Percentiles rank a stretch among this genome's conserved stretches.
phyloP scores from a whole-genome alignment of 1,140 invertebrate species.

The Diuraphis noxia region DNA sequence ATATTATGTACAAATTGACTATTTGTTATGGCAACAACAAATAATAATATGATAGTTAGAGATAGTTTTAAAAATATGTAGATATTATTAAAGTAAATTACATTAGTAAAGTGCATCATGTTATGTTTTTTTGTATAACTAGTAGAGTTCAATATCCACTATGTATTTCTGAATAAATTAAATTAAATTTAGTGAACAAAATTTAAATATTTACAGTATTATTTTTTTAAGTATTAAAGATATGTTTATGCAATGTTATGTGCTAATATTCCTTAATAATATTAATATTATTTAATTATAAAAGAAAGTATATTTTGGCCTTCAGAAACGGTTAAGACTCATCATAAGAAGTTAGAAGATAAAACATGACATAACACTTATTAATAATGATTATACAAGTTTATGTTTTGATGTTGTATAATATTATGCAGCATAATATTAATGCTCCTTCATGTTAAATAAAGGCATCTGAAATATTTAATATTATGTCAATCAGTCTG shows the following conservation, averaged over 20 bases:
- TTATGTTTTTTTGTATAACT: not conserved
- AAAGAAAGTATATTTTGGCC: not conserved
- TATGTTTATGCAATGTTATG: not conserved
- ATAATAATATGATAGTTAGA: not conserved
- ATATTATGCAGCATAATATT: conserved; percentile 28
- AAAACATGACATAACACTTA: not conserved
- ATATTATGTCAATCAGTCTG: conserved; percentile 42
- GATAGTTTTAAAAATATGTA: not conserved
- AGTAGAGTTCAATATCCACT: not conserved
- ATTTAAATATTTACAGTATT: not conserved
- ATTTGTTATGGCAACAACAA: not conserved
- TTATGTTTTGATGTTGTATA: not conserved
- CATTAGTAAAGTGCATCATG: not conserved
- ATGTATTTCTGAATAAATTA: not conserved
- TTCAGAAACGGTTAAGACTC: conserved; percentile 38
- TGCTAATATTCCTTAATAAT: not conserved
- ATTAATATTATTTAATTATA: not conserved
- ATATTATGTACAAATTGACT: not conserved
- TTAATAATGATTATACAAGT: not conserved
- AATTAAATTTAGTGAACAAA: not conserved
- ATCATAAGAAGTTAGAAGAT: conserved; percentile 39
- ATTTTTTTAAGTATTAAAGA: not conserved
- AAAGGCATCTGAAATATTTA: conserved; percentile 40
- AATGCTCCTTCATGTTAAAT: conserved; percentile 47
- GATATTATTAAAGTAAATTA: no score